A percentile compares a stretch with the other conserved stretches of the same genome.
Evolutionary conservation across 2,888 invertebrate genomes (phyloP).

Genomic region (Noctua pronuba): DNA sequence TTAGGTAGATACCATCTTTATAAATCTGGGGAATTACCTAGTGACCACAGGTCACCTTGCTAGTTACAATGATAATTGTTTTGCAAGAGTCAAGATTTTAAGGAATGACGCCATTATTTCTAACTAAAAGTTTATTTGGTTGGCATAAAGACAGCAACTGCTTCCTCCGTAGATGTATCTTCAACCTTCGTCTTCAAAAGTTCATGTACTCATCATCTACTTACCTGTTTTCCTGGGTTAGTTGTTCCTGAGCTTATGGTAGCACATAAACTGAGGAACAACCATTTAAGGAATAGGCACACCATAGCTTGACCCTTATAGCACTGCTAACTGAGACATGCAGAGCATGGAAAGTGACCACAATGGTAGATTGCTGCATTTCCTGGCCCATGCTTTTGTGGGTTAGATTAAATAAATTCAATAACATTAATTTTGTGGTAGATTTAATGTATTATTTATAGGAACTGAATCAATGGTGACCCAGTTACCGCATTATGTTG

Average conservation of each 20-base stretch:
- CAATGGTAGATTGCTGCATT: conserved; percentile 36
- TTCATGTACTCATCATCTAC: not conserved
- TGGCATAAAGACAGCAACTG: not conserved
- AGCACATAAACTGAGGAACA: not conserved
- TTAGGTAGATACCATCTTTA: conserved; percentile 44
- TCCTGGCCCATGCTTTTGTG: conserved; percentile 8
- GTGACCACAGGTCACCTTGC: not conserved
- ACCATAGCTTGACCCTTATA: not conserved
- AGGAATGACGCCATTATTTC: not conserved
- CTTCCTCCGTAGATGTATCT: not conserved
- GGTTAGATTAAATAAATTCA: conserved; percentile 37
- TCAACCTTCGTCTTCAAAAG: not conserved
- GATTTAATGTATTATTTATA: not conserved
- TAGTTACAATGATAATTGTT: not conserved
- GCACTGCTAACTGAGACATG: too few species aligned
- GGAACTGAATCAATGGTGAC: conserved; percentile 8
- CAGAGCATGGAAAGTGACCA: not conserved
- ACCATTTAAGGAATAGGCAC: not conserved
- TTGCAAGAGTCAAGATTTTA: not conserved
- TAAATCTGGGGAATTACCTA: conserved; percentile 52
- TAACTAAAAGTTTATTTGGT: not conserved
- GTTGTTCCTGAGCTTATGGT: not conserved
- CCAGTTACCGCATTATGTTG: conserved; percentile 10
- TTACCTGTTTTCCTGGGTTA: not conserved
- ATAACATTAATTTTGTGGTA: conserved; percentile 34